Evolutionary conservation across 2,888 invertebrate species (phyloP), one percentile per base, ranked within the genome.

Genomic region (Rotaria socialis): DNA sequence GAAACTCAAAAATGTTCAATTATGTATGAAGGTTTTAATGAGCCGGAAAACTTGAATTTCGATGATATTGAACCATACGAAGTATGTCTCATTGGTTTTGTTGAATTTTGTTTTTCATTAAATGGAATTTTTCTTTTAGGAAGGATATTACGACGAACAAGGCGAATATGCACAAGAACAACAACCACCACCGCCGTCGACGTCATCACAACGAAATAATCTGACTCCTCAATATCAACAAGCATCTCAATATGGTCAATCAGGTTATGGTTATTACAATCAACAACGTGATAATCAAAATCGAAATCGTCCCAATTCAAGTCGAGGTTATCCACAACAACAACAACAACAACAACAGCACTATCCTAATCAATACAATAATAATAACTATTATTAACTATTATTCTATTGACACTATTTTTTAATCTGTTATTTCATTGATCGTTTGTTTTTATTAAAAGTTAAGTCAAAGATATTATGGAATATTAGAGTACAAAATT

Each of bases 21-120:
- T 8, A 75, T 75, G 75, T 75, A 43, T 43, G 75, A 75, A 75
- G 75, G 75, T 43, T 75, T 43, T 75, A 27, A 47, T 43, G 6
- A 43, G 2, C 75, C 2, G 24, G 24, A 75, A 4, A 24, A 2
- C 4, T 43, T 75, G 2, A 47, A 3, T 47, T 75, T 75, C 41
- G 75, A 75, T 47, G 75, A 75, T 43, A 16, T 75, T 47, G 75
- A 75, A 75, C 7, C 75, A 43, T 75, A 75, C n/a, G 75, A 41
- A 22, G 75, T 75, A 24, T 22, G 43, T 75, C 24, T 55, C 2
- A 55, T 55, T 55, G 19, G 22, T 22, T 22, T 55, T 55, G 22
- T 55, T 55, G 0, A 2, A 4, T 55, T 19, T 2, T 55, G 4
- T 19, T 14, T 52, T 52, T 19, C 6, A 22, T 55, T 55, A 22